phyloP scores from a whole-genome alignment of 2,888 invertebrate species.

The Eupithecia inturbata region DNA sequence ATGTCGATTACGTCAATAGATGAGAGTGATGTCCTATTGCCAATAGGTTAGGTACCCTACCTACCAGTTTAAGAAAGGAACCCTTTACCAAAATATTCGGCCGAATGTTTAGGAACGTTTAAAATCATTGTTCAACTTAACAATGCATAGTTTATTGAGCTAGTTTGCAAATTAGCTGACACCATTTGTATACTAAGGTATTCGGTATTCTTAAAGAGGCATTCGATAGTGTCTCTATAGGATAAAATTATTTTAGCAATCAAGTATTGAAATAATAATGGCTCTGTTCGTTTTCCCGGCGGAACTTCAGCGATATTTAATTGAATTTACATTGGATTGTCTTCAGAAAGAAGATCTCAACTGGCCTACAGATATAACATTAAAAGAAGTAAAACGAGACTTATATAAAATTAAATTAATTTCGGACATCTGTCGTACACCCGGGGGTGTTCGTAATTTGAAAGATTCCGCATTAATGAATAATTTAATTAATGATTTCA shows the following conservation, averaged over 20 bases:
- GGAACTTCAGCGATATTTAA: constrained; percentile 60
- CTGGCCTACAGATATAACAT: constrained; percentile 65
- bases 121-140: not conserved
- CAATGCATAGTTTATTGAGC: not conserved
- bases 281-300: constrained; percentile 50
- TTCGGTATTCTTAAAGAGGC: not conserved
- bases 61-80: too few relatives aligned
- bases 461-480: constrained; percentile 72
- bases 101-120: not conserved
- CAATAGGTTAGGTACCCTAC: too few relatives aligned
- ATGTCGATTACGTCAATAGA: too few relatives aligned
- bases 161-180: not conserved
- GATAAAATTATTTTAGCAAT: constrained; percentile 40
- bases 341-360: constrained; percentile 58
- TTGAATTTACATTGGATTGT: constrained; percentile 66
- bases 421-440: constrained; percentile 78
- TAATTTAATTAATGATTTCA: constrained; percentile 65
- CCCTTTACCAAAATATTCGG: too few relatives aligned
- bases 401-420: constrained; percentile 78
- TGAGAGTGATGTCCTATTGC: too few relatives aligned
- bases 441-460: constrained; percentile 56
- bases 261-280: constrained; percentile 54
- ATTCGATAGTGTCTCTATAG: not conserved
- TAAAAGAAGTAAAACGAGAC: constrained; percentile 71
- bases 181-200: not conserved